Evolutionary conservation across 2,888 invertebrate genomes (phyloP).

Genomic region (Morpho deidamia): DNA sequence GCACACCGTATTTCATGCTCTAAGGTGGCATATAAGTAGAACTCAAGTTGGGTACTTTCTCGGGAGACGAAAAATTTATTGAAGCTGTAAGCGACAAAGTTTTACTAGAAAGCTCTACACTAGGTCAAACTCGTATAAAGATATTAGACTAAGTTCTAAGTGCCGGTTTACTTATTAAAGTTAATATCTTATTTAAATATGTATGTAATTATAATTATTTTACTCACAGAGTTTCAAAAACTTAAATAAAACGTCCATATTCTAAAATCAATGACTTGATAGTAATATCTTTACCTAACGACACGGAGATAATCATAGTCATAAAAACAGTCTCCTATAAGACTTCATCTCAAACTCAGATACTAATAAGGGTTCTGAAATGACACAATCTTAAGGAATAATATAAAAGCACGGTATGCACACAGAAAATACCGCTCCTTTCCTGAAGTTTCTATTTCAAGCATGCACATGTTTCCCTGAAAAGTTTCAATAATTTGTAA

Average conservation of each 20-base stretch:
- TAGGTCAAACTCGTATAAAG: slow-evolving; percentile 7
- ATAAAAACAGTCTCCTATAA: no score
- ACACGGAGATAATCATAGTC: no score
- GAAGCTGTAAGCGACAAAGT: slow-evolving; percentile 9
- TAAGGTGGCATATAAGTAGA: slow-evolving; percentile 2
- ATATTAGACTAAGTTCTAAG: not conserved
- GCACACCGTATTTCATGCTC: not conserved
- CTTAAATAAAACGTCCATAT: no score
- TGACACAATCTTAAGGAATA: no score
- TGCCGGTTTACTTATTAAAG: not conserved
- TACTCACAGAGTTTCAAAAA: no score
- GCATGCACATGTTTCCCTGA: not conserved
- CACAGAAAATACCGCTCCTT: not conserved
- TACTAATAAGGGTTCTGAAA: no score
- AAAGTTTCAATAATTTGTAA: not conserved
- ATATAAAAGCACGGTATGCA: not conserved
- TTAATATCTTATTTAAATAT: not conserved
- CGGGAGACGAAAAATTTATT: slow-evolving; percentile 15
- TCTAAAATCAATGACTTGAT: no score
- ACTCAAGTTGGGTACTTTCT: slow-evolving; percentile 2
- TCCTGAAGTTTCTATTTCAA: not conserved
- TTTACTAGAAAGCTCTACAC: slow-evolving; percentile 5
- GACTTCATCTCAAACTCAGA: no score
- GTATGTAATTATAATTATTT: no score
- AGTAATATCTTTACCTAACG: no score